Evolutionary conservation across 2,113 vertebrate genomes (phyloP).

Genomic region (Xenopus laevis): DNA sequence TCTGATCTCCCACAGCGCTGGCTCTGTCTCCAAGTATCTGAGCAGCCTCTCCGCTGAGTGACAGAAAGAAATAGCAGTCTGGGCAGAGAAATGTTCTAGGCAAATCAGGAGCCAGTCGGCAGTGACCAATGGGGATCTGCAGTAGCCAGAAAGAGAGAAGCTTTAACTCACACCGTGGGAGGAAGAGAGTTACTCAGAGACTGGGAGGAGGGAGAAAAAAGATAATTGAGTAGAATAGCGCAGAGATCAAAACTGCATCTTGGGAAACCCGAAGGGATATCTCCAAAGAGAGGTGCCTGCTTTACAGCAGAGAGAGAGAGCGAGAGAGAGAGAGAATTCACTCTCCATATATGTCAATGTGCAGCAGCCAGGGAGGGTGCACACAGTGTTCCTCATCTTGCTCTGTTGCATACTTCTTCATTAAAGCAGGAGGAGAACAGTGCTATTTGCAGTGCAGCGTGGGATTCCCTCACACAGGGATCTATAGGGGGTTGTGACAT

Average conservation of each 20-base stretch:
- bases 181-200: conserved; percentile 2
- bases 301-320: background rate
- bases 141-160: background rate
- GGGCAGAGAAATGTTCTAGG: conserved; percentile 12
- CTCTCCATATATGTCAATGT: conserved; percentile 3
- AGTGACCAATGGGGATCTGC: conserved; percentile 19
- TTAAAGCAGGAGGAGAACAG: conserved; percentile 34
- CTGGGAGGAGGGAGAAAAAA: conserved; percentile 7
- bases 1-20: background rate
- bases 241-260: background rate
- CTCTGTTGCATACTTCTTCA: background rate
- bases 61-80: conserved; percentile 6
- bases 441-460: conserved; percentile 27
- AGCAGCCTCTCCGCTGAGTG: conserved; percentile 11
- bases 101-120: conserved; percentile 30
- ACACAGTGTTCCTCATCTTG: background rate
- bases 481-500: background rate
- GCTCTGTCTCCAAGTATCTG: background rate
- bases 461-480: conserved; percentile 15
- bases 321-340: background rate
- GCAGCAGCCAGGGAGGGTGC: conserved; percentile 1
- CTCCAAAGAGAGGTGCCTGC: background rate
- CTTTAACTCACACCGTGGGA: conserved; percentile 31
- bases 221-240: conserved; percentile 20
- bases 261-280: background rate